Conservation (phyloP, 2,888 invertebrate species). For the Blera fallax region DNA sequence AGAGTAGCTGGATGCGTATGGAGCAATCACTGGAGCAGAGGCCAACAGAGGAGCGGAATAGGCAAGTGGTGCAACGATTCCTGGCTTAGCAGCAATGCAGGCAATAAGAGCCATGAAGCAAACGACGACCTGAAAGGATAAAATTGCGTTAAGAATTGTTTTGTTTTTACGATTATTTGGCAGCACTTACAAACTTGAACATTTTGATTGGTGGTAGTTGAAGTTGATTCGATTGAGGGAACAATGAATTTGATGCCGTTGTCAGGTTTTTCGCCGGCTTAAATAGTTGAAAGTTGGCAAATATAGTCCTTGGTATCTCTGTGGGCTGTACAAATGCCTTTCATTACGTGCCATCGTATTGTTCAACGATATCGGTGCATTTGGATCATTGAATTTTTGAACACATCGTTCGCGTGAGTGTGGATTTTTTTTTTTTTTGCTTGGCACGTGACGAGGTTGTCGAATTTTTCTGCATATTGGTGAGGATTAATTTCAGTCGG, state of each 20-base stretch:
- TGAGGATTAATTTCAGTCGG: background rate
- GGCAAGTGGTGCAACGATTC: constrained; percentile 51
- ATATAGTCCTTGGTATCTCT: constrained; percentile 7
- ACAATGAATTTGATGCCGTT: constrained; percentile 29
- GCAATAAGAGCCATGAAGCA: constrained; percentile 59
- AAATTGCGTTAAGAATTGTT: background rate
- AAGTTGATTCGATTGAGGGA: constrained; percentile 33
- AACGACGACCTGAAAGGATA: constrained; percentile 25
- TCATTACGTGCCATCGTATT: background rate
- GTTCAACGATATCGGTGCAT: background rate
- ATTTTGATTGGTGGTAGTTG: constrained; percentile 31
- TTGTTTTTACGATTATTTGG: background rate
- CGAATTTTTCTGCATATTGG: background rate
- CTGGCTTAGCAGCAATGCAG: constrained; percentile 57
- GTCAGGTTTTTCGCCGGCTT: background rate
- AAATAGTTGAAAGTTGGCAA: background rate
- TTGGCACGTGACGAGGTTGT: constrained; percentile 13
- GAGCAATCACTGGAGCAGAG: constrained; percentile 53
- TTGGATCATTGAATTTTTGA: constrained; percentile 6
- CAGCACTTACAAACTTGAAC: constrained; percentile 53
- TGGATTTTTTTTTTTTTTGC: background rate
- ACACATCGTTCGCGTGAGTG: constrained; percentile 1
- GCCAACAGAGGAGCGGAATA: constrained; percentile 55
- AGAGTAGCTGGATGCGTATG: constrained; percentile 61
- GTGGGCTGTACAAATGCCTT: background rate